phyloP scores from a whole-genome alignment of 2,113 vertebrate species.

The Campylomormyrus numenius region DNA sequence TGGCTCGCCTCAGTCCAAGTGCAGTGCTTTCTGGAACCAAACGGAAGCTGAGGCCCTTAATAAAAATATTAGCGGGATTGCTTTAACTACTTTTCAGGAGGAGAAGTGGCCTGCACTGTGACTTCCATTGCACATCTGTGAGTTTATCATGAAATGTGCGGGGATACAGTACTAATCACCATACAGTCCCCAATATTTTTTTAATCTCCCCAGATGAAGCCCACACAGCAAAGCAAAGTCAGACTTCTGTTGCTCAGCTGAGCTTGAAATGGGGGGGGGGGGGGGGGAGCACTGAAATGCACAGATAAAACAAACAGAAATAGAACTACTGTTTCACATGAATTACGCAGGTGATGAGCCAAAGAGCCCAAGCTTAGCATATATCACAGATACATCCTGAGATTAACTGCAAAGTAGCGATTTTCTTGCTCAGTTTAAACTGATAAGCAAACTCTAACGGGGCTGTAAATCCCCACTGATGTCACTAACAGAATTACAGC shows the following conservation, averaged over 20 bases:
- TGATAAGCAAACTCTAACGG: not conserved
- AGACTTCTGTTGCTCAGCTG: conserved; percentile 41
- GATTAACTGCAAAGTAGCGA: not conserved
- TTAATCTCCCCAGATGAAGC: conserved; percentile 50
- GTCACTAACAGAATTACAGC: not conserved
- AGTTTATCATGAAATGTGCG: conserved; percentile 50
- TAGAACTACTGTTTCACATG: conserved; percentile 43
- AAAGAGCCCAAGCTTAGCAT: not conserved
- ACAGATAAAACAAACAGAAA: conserved; percentile 44
- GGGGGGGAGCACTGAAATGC: conserved; percentile 40
- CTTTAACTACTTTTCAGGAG: conserved; percentile 36
- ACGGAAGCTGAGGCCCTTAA: conserved; percentile 60
- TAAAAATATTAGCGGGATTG: conserved; percentile 60
- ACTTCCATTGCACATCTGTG: conserved; percentile 38
- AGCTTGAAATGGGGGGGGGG: conserved; percentile 34
- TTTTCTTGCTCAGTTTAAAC: not conserved
- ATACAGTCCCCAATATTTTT: conserved; percentile 48
- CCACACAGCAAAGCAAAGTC: conserved; percentile 42
- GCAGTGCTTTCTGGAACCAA: conserved; percentile 50
- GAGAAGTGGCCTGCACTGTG: conserved; percentile 14
- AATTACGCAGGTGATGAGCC: not conserved
- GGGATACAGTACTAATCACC: conserved; percentile 61
- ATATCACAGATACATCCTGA: not conserved
- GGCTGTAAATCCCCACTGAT: not conserved
- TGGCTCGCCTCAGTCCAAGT: conserved; percentile 48